Evolutionary conservation across 2,888 invertebrate species (phyloP).

Genomic region (Callyntrura sp.): DNA sequence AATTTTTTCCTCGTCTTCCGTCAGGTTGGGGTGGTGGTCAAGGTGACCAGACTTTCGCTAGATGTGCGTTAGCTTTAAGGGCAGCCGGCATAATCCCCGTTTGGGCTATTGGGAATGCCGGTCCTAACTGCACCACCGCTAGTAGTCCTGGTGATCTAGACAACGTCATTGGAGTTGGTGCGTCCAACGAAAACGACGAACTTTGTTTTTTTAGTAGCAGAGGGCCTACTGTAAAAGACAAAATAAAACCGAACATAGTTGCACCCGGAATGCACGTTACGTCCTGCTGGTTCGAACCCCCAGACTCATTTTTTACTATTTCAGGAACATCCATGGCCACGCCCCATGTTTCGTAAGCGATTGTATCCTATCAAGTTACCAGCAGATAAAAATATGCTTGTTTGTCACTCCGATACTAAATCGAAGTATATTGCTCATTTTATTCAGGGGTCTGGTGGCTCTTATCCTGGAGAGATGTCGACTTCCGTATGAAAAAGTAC

Average conservation of each 20-base stretch:
- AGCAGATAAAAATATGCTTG: neutral
- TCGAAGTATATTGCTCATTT: neutral
- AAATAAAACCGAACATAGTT: slow-evolving; percentile 19
- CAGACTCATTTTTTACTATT: neutral
- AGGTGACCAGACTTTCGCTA: slow-evolving; percentile 46
- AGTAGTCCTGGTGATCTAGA: slow-evolving; percentile 52
- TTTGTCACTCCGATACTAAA: no score
- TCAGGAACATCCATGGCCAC: slow-evolving; percentile 63
- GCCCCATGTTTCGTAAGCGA: slow-evolving; percentile 41
- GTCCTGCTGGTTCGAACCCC: neutral
- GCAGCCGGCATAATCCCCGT: slow-evolving; percentile 62
- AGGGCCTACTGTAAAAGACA: slow-evolving; percentile 27
- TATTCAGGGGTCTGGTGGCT: slow-evolving; percentile 35
- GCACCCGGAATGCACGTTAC: slow-evolving; percentile 48
- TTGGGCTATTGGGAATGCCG: slow-evolving; percentile 50
- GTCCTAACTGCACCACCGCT: slow-evolving; percentile 50
- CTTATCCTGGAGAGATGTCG: slow-evolving; percentile 46
- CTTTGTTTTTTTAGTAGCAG: slow-evolving; percentile 5
- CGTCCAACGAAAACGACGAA: slow-evolving; percentile 25
- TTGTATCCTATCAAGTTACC: neutral
- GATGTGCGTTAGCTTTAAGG: slow-evolving; percentile 32
- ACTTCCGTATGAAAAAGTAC: slow-evolving; percentile 9
- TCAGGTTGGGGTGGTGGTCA: slow-evolving; percentile 63
- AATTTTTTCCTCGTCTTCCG: neutral
- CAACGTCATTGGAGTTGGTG: slow-evolving; percentile 47